Percentiles rank a stretch among this genome's conserved stretches.
Conservation (phyloP, 2,113 vertebrate species). For the Carollia perspicillata region DNA sequence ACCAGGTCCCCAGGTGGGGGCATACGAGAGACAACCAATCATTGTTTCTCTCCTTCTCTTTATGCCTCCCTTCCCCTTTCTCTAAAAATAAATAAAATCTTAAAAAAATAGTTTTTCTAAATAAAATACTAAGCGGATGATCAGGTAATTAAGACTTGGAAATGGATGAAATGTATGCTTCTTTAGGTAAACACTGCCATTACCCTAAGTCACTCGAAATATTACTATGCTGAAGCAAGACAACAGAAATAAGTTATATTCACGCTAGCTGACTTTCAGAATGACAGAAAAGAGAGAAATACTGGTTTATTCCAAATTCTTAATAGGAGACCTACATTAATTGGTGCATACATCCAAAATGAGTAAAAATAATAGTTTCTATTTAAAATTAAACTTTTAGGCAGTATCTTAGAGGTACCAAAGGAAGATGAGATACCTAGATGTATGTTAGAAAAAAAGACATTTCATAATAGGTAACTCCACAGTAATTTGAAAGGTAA, state of each 20-base stretch:
- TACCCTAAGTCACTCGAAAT: constrained; percentile 8
- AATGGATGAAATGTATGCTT: neutral
- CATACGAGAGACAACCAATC: too few species aligned
- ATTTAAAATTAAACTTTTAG: constrained; percentile 25
- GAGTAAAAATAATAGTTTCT: constrained; percentile 7
- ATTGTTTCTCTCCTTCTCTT: too few species aligned
- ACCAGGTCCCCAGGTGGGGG: too few species aligned
- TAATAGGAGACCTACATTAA: neutral
- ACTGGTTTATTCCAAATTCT: neutral
- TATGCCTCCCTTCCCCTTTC: too few species aligned
- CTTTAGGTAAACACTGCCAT: neutral
- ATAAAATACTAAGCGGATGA: neutral
- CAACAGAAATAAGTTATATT: neutral
- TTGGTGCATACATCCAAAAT: neutral
- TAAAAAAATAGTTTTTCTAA: neutral
- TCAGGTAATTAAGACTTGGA: neutral
- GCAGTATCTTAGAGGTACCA: neutral
- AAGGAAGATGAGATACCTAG: neutral
- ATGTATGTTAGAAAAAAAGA: neutral
- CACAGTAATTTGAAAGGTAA: constrained; percentile 3
- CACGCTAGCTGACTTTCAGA: neutral
- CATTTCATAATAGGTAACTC: neutral
- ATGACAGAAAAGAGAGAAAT: neutral
- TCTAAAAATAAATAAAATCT: neutral
- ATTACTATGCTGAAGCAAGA: neutral